phyloP scores from a whole-genome alignment of 2,797 vertebrate species.

The Neosalanx taihuensis region DNA sequence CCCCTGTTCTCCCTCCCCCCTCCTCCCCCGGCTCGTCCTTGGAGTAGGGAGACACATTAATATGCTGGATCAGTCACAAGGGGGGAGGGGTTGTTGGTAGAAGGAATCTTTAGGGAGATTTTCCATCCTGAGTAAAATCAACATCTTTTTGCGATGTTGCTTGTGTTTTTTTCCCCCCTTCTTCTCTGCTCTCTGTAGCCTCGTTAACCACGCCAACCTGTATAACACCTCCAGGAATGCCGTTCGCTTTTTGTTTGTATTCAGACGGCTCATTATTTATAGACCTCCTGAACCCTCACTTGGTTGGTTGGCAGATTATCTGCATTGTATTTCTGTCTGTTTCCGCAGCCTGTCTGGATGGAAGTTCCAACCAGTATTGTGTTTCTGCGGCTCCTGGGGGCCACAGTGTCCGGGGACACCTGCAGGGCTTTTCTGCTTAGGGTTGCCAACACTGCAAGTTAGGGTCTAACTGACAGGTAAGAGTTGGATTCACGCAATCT shows the following conservation, averaged over 20 bases:
- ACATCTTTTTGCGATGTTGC: constrained; percentile 5
- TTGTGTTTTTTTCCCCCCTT: not conserved
- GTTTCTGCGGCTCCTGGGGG: not conserved
- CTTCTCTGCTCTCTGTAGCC: not conserved
- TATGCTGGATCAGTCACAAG: constrained; percentile 1
- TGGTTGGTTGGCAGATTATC: not conserved
- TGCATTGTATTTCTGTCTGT: not conserved
- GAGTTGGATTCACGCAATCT: not conserved
- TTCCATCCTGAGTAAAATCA: constrained; percentile 17
- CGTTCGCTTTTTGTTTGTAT: not conserved
- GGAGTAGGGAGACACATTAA: constrained; percentile 10
- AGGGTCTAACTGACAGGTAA: not conserved
- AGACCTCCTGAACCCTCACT: not conserved
- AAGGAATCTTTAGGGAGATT: not conserved
- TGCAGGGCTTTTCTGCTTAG: not conserved
- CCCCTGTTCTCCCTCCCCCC: not conserved
- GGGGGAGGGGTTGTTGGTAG: too few relatives aligned
- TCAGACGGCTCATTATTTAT: not conserved
- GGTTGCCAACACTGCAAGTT: not conserved
- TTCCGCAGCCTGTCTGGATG: not conserved
- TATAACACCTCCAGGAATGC: not conserved
- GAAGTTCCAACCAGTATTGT: not conserved
- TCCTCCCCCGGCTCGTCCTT: not conserved
- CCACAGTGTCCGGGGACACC: not conserved
- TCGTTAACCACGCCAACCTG: not conserved